These are phyloP conservation scores for Eutolmus rufibarbis DNA, from an alignment of 2,888 invertebrate species.

Conservation along the genomic window DNA sequence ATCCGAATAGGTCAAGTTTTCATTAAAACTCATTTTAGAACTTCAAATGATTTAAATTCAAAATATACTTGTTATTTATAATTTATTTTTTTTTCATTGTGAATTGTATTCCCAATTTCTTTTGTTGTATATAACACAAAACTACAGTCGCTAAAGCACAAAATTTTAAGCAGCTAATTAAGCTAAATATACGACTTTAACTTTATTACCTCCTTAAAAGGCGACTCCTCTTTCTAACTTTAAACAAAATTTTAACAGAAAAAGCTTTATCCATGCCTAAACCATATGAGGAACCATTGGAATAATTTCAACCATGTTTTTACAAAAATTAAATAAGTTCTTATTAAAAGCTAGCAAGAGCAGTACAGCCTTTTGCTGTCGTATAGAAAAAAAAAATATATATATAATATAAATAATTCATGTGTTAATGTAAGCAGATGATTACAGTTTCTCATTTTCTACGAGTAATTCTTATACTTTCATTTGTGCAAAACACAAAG, in stretches of 20 bases:
- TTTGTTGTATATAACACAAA: neutral
- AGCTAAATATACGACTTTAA: conserved; percentile 3
- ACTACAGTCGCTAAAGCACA: neutral
- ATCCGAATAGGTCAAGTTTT: too few species aligned
- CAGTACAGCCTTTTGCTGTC: neutral
- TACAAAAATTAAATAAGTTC: neutral
- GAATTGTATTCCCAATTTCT: too few species aligned
- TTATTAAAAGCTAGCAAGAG: neutral
- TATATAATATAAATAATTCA: neutral
- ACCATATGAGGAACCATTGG: neutral
- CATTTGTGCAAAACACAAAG: conserved; percentile 20
- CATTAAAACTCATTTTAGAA: too few species aligned
- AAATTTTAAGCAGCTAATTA: neutral
- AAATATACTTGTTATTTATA: too few species aligned
- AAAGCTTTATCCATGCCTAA: neutral
- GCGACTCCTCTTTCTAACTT: conserved; percentile 8
- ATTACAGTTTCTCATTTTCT: neutral
- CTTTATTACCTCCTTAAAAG: neutral
- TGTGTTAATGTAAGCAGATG: conserved; percentile 34
- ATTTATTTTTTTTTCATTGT: too few species aligned
- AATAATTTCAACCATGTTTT: neutral
- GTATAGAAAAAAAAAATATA: neutral
- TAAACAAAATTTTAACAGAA: neutral
- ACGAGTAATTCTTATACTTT: conserved; percentile 6
- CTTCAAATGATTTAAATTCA: too few species aligned